Base-by-base conservation (phyloP, 2,888 invertebrate species). In the Plutella xylostella region DNA sequence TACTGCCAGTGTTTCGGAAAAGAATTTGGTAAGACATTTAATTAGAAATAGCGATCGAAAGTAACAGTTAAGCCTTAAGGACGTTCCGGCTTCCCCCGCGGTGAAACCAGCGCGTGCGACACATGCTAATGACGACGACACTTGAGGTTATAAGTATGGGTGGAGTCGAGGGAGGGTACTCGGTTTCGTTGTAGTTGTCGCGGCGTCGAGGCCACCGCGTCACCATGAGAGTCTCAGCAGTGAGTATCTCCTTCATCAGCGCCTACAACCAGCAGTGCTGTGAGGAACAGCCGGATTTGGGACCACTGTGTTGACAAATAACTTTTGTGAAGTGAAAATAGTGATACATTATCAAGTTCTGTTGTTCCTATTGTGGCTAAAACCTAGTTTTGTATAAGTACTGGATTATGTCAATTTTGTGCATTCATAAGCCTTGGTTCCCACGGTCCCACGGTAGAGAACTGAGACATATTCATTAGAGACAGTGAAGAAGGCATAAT, bases 61-160 rank as follows among this genome's bases (percentile, higher is more conserved):
- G 75, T 68, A 69, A 65, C 52, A 64, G 62, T 67, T 66, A 70
- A 61, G 61, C 63, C 65, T 62, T 56, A 64, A 52, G 49, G 57
- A 65, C 61, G 76, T 72, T n/a, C 72, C 77, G 76, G 71, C 67
- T 64, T 56, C 66, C 66, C 61, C 14, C n/a, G 18, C 61, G 52
- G 80, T 73, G 80, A 82, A 82, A 80, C 63, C 56, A 51, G 48
- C 9, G 68, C 74, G 68, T 56, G 35, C 55, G 68, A 55, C 71
- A 71, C 80, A 82, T 82, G 78, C 76, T 72, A 77, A 80, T 79
- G 50, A n/a, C n/a, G 15, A 49, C 42, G 35, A 21, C 42, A 46
- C 55, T 66, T 52, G 70, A 80, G 65, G 77, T 82, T 82, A 82
- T 82, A 82, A 80, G 76, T 82, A 80, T 73, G 58, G 68, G 79